A percentile compares a stretch with the other conserved stretches of the same genome.
Conservation (phyloP, 2,888 invertebrate species). For the Mellilla xanthometata region DNA sequence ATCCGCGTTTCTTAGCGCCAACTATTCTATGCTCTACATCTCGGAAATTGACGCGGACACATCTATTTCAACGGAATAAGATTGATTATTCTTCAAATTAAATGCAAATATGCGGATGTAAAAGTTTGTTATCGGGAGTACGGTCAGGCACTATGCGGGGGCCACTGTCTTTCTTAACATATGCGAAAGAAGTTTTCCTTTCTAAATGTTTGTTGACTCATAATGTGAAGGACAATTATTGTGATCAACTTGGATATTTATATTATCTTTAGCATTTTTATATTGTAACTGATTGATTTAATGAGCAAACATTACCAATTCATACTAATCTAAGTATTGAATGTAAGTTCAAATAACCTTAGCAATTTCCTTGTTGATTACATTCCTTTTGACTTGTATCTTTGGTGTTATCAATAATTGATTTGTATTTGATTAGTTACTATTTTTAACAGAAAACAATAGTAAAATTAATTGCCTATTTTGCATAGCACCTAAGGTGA, state of each 20-base stretch:
- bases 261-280: background rate
- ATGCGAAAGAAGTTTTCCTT: constrained; percentile 33
- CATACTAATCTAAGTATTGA: too few species aligned
- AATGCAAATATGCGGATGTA: constrained; percentile 14
- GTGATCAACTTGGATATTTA: background rate
- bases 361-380: too few species aligned
- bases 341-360: too few species aligned
- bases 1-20: constrained; percentile 60
- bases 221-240: background rate
- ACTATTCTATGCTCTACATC: constrained; percentile 33
- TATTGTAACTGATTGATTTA: too few species aligned
- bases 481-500: too few species aligned
- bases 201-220: constrained; percentile 28
- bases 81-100: constrained; percentile 28
- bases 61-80: constrained; percentile 37
- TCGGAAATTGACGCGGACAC: constrained; percentile 20
- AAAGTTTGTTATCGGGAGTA: constrained; percentile 36
- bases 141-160: constrained; percentile 47
- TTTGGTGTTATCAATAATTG: too few species aligned
- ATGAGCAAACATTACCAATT: too few species aligned
- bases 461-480: too few species aligned
- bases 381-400: too few species aligned
- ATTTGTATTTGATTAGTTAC: too few species aligned
- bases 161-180: constrained; percentile 44
- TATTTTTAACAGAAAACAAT: too few species aligned